Percentiles rank a stretch among this genome's conserved stretches.
phyloP scores from a whole-genome alignment of 2,797 vertebrate genomes.

The Eulemur mongoz region DNA sequence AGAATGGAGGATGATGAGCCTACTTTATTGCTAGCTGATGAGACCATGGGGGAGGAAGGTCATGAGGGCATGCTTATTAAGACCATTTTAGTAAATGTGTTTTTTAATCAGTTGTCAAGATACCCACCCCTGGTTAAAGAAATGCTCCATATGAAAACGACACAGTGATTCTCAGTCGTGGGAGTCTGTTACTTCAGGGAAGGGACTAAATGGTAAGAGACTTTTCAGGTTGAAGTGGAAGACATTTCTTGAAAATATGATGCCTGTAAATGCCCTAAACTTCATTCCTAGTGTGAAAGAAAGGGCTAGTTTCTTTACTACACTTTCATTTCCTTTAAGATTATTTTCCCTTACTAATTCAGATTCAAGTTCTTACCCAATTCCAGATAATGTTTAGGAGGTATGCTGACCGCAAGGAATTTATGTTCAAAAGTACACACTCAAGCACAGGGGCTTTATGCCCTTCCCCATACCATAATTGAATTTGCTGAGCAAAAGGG shows the following conservation, averaged over 20 bases:
- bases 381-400: neutral
- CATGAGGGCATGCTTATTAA: constrained; percentile 65
- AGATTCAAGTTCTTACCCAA: neutral
- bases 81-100: constrained; percentile 59
- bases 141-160: constrained; percentile 49
- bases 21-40: constrained; percentile 68
- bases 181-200: constrained; percentile 55
- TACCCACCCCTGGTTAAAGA: constrained; percentile 56
- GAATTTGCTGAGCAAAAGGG: neutral
- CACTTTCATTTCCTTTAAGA: neutral
- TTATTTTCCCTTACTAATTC: neutral
- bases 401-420: neutral
- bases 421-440: neutral
- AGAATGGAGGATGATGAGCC: constrained; percentile 58
- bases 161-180: neutral
- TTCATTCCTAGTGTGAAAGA: neutral
- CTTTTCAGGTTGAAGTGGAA: neutral
- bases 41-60: constrained; percentile 62
- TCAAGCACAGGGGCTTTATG: neutral
- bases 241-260: constrained; percentile 36
- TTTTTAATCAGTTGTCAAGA: constrained; percentile 73
- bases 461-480: neutral
- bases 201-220: constrained; percentile 4
- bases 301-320: neutral
- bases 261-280: neutral